phyloP scores from a whole-genome alignment of 2,797 vertebrate genomes.

The Buphagus erythrorhynchus region DNA sequence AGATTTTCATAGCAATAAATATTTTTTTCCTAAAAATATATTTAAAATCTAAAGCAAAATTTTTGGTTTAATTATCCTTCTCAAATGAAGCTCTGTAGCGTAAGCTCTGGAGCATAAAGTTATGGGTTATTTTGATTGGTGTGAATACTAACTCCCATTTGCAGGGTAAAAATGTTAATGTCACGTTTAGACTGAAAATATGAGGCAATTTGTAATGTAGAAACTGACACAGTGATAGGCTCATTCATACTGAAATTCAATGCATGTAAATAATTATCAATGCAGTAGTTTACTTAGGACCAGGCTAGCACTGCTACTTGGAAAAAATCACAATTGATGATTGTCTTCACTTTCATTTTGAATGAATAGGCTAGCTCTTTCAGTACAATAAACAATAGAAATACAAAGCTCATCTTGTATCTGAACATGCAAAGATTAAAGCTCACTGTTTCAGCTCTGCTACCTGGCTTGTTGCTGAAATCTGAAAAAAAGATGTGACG shows the following conservation, averaged over 20 bases:
- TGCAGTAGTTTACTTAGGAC: not conserved
- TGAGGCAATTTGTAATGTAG: not conserved
- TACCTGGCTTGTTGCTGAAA: not conserved
- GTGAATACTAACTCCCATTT: not conserved
- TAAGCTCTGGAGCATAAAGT: not conserved
- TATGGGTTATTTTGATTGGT: not conserved
- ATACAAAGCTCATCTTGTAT: not conserved
- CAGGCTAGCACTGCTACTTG: not conserved
- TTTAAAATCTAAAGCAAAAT: not conserved
- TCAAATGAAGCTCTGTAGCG: not conserved
- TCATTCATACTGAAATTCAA: not conserved
- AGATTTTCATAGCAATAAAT: conserved; percentile 9
- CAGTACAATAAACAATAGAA: not conserved
- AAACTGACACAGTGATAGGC: not conserved
- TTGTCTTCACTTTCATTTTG: not conserved
- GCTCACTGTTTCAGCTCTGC: not conserved
- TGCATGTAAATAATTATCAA: not conserved
- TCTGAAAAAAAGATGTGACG: not conserved
- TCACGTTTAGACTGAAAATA: not conserved
- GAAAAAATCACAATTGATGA: not conserved
- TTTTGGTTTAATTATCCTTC: not conserved
- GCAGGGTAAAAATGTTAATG: not conserved
- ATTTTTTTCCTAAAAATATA: not conserved
- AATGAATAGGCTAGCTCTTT: not conserved
- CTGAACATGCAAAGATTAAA: not conserved